phyloP scores from a whole-genome alignment of 2,888 invertebrate species.

The Ypsolopha scabrella region DNA sequence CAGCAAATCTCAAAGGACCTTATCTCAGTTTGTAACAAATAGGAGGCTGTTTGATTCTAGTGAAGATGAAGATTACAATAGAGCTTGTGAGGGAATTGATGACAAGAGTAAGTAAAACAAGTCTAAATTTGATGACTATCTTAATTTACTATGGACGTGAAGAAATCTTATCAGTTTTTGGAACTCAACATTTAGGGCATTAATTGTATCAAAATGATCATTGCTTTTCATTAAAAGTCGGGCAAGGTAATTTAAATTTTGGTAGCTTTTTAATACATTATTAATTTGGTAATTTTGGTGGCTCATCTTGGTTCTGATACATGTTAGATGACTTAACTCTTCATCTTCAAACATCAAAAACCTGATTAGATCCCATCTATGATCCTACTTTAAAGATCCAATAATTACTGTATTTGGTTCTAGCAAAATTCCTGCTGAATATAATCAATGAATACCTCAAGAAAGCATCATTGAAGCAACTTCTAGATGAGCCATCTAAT shows the following conservation, averaged over 20 bases:
- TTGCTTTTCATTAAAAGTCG: too few species aligned
- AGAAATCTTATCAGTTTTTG: too few species aligned
- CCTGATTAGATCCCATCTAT: too few species aligned
- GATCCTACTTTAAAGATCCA: background rate
- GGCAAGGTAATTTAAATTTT: too few species aligned
- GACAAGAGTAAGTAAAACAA: slow-evolving; percentile 43
- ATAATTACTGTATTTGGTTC: slow-evolving; percentile 12
- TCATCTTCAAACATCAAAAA: too few species aligned
- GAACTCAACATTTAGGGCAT: too few species aligned
- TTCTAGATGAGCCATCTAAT: slow-evolving; percentile 27
- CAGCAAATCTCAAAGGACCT: slow-evolving; percentile 26
- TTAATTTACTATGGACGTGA: too few species aligned
- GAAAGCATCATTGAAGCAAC: slow-evolving; percentile 21
- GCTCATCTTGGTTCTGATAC: too few species aligned
- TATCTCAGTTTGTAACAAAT: slow-evolving; percentile 17
- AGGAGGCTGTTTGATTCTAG: slow-evolving; percentile 7
- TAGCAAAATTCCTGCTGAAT: slow-evolving; percentile 40
- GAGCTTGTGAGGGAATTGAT: slow-evolving; percentile 29
- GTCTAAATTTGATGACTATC: background rate
- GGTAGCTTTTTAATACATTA: too few species aligned
- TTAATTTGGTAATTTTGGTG: too few species aligned
- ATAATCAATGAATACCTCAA: slow-evolving; percentile 36
- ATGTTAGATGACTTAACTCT: too few species aligned
- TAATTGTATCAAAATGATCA: too few species aligned
- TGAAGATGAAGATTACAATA: slow-evolving; percentile 14